Percentiles rank a stretch among this genome's conserved stretches.
These are phyloP conservation scores for Dryobates pubescens DNA, from an alignment of 2,797 vertebrate species.

Conservation along the genomic window DNA sequence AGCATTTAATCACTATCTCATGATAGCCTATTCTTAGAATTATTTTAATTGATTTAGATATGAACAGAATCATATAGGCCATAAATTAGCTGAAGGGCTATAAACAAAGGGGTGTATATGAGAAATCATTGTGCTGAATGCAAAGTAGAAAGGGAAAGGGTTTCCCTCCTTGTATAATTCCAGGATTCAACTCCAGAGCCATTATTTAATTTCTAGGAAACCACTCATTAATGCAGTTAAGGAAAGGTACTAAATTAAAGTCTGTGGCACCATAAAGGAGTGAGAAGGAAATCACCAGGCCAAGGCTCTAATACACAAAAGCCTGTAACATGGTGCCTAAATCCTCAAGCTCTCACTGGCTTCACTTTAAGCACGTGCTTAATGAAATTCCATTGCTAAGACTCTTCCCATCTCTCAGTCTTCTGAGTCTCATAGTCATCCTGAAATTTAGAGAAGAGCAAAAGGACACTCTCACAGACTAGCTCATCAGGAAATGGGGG, in stretches of 20 bases:
- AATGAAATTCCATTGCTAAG: neutral
- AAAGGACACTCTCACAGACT: neutral
- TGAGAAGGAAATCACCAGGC: neutral
- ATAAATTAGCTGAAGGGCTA: conserved; percentile 27
- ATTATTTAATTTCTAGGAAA: neutral
- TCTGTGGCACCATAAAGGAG: neutral
- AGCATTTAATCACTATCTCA: conserved; percentile 7
- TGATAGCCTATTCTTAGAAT: neutral
- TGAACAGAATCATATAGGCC: conserved; percentile 10
- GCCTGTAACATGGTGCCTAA: neutral
- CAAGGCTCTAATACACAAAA: neutral
- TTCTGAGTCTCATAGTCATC: neutral
- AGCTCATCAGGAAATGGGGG: neutral
- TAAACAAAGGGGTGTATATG: neutral
- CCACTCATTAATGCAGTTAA: neutral
- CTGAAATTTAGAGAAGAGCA: neutral
- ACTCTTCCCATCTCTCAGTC: neutral
- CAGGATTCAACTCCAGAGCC: neutral
- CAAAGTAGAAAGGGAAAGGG: neutral
- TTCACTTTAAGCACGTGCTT: neutral
- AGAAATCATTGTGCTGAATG: neutral
- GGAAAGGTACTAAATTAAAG: neutral
- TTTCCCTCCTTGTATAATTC: neutral
- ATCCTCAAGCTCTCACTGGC: neutral
- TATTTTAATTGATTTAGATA: conserved; percentile 37